Evolutionary conservation across 1,140 invertebrate genomes (phyloP), one percentile per base, ranked within the genome.

Genomic region (Hermetia illucens): DNA sequence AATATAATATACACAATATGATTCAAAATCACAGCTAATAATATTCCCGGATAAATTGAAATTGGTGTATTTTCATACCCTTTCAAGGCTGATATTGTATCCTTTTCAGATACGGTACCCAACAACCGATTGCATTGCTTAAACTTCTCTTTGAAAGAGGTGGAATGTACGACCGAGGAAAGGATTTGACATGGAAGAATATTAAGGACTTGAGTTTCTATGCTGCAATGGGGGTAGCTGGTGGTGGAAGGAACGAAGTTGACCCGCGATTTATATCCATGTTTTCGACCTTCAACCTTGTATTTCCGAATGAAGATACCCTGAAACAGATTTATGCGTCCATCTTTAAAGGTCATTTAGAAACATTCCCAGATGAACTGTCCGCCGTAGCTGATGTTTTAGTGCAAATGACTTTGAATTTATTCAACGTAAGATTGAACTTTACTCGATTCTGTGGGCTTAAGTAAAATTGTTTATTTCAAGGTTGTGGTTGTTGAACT

Each of bases 201-300:
- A 65, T 92, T 25, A 83, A 77, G 53, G 87, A 93, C 52, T 78
- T 90, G 36, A 80, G 69, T 53, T 87, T 77, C 50, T 64, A 87
- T 34, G 77, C 79, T 2, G 78, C 83, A 2, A 86, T 88, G 82
- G 80, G 80, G 12, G 52, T 50, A 9, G 53, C 57, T 17, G 57
- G 85, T 8, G 84, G 86, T 17, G 87, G 86, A 6, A 69, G 86
- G 46, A 91, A 91, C 52, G 80, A 84, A 46, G 82, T 91, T 6
- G 88, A 93, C 63, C 81, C 85, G 0, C 69, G 89, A 44, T 93
- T 92, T 51, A 72, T 91, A 39, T 89, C 87, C 1, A 76, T 87
- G 68, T 92, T 92, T 62, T 77, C 77, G 1, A 74, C 84, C 0
- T 87, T 82, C 61, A 91, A 90, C 61, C 77, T 92, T 44, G 75